phyloP scores from a whole-genome alignment of 1,140 invertebrate genomes.

The Drosophila paulistorum region DNA sequence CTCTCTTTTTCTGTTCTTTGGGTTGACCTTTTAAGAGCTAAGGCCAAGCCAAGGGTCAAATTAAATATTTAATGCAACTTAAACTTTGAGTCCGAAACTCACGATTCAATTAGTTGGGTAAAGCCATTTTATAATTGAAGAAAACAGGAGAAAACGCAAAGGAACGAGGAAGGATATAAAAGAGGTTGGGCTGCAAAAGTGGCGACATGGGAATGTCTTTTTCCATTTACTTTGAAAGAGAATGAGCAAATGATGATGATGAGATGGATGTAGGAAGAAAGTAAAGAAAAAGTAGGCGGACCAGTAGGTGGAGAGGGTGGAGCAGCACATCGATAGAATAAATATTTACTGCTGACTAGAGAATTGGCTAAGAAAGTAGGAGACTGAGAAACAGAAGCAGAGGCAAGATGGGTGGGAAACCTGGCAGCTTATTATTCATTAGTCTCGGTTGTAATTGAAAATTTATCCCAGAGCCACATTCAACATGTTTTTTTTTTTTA shows the following conservation, averaged over 20 bases:
- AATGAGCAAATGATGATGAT: slow-evolving; percentile 13
- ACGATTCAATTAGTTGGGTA: slow-evolving; percentile 72
- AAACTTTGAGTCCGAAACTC: slow-evolving; percentile 9
- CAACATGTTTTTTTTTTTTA: slow-evolving; percentile 20
- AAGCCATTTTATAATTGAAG: slow-evolving; percentile 80
- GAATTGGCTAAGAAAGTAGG: slow-evolving; percentile 9
- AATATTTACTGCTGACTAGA: slow-evolving; percentile 12
- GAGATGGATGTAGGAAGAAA: not conserved
- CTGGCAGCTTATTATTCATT: slow-evolving; percentile 61
- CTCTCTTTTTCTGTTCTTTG: not conserved
- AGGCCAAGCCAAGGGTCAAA: not conserved
- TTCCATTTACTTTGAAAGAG: slow-evolving; percentile 20
- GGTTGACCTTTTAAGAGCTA: not conserved
- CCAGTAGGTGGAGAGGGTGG: not conserved
- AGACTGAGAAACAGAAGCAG: not conserved
- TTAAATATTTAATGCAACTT: slow-evolving; percentile 13
- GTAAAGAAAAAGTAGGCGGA: not conserved
- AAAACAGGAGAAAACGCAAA: not conserved
- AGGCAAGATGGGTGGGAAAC: not conserved
- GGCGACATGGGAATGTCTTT: slow-evolving; percentile 10
- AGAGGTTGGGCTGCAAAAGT: not conserved
- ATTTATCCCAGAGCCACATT: slow-evolving; percentile 20
- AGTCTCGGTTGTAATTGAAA: slow-evolving; percentile 64
- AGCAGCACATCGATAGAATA: slow-evolving; percentile 10
- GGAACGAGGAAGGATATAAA: slow-evolving; percentile 30